A percentile compares a stretch with the other conserved stretches of the same genome.
These are phyloP conservation scores for Helogale parvula DNA, from an alignment of 2,113 vertebrate genomes.

Conservation along the genomic window DNA sequence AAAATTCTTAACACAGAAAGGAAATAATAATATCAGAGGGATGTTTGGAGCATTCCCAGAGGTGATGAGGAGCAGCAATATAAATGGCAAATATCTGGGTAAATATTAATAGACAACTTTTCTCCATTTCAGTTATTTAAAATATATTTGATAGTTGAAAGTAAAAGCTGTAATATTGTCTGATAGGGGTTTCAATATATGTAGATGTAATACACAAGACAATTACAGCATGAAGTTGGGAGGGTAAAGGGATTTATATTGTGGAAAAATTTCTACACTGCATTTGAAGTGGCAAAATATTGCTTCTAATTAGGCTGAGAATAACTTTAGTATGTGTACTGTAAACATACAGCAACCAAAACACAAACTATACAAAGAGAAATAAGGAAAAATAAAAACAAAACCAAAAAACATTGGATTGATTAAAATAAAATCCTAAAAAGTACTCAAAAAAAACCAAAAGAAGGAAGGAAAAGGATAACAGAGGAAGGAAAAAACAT, in stretches of 20 bases:
- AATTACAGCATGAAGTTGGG: neutral
- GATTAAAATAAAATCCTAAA: neutral
- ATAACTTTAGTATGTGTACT: neutral
- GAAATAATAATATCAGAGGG: neutral
- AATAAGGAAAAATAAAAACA: neutral
- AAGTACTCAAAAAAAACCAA: neutral
- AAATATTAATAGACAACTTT: neutral
- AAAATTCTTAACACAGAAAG: conserved; percentile 7
- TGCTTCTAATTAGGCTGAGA: neutral
- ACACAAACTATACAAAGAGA: neutral
- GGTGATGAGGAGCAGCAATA: neutral
- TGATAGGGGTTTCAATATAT: neutral
- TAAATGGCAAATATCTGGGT: neutral
- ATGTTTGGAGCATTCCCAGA: neutral
- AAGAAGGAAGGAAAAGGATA: neutral
- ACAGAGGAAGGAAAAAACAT: neutral
- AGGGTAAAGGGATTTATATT: neutral
- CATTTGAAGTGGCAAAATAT: neutral
- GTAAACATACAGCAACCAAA: neutral
- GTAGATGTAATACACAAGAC: neutral
- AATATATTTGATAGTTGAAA: neutral
- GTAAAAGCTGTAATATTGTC: neutral
- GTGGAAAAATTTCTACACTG: neutral
- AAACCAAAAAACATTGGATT: neutral
- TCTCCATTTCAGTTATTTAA: conserved; percentile 9